Percentiles rank a stretch among this genome's conserved stretches.
Evolutionary conservation across 2,113 vertebrate species (phyloP).

Genomic region (Platysteira castanea): DNA sequence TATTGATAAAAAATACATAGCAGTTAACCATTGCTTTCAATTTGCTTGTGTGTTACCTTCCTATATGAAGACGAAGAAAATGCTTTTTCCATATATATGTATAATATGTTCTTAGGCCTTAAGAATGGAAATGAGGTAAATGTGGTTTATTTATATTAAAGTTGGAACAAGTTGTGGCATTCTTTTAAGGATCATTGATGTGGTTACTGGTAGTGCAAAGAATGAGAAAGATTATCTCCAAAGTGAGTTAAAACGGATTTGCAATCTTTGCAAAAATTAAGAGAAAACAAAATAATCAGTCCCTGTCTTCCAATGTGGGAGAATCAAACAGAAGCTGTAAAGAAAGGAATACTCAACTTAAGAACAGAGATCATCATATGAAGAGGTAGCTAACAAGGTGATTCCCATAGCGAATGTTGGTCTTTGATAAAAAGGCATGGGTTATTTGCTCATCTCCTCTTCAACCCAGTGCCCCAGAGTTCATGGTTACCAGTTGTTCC

Average conservation of each 20-base stretch:
- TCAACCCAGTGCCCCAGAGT: accelerated
- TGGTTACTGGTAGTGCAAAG: neutral
- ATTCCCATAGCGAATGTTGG: neutral
- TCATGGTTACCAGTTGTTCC: neutral
- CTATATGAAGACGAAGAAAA: neutral
- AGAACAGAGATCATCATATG: neutral
- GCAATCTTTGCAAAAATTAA: neutral
- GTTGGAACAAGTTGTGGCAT: neutral
- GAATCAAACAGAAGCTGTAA: neutral
- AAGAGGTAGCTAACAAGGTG: neutral
- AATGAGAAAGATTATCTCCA: neutral
- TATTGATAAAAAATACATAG: neutral
- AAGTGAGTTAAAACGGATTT: neutral
- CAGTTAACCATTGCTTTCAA: neutral
- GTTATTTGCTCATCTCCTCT: neutral
- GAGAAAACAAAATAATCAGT: neutral
- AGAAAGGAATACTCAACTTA: neutral
- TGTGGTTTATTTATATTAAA: neutral
- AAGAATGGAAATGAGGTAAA: neutral
- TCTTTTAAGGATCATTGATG: neutral
- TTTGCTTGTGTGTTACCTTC: neutral
- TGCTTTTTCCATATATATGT: neutral
- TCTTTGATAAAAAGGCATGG: neutral
- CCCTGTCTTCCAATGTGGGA: neutral
- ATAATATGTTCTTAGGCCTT: neutral